Conservation (phyloP, 1,140 invertebrate species). For the Zaprionus tsacasi region DNA sequence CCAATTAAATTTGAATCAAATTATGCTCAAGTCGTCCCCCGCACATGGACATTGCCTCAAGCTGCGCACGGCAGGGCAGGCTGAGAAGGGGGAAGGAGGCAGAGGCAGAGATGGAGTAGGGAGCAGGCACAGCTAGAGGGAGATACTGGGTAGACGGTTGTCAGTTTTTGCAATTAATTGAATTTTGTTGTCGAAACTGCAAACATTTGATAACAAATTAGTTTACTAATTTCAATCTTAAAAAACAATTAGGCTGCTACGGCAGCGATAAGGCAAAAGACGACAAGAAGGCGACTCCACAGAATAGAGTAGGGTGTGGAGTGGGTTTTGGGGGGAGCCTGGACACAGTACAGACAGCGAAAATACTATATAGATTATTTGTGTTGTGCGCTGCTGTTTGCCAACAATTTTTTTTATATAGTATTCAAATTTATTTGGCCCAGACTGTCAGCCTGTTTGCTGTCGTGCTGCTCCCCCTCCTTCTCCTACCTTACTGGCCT, state of each 20-base stretch:
- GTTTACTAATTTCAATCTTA: conserved; percentile 83
- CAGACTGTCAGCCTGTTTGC: conserved; percentile 30
- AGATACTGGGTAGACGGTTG: conserved; percentile 30
- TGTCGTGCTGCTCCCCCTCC: neutral
- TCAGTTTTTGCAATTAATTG: conserved; percentile 82
- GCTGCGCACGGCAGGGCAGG: conserved; percentile 26
- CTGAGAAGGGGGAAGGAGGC: too few relatives aligned
- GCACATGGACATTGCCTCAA: conserved; percentile 8
- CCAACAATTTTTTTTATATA: conserved; percentile 47
- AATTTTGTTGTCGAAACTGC: conserved; percentile 82
- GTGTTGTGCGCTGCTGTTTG: conserved; percentile 44
- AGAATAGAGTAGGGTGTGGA: conserved; percentile 3
- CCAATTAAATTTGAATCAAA: conserved; percentile 80
- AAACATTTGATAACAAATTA: conserved; percentile 84
- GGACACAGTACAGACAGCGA: conserved; percentile 16
- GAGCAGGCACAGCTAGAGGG: neutral
- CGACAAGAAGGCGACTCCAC: conserved; percentile 42
- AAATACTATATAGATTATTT: conserved; percentile 72
- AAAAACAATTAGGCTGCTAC: conserved; percentile 76
- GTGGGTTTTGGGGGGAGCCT: neutral
- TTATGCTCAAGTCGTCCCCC: conserved; percentile 53
- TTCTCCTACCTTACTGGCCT: conserved; percentile 27
- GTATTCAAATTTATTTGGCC: conserved; percentile 80
- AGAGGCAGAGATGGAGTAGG: neutral
- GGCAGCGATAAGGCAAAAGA: conserved; percentile 24